These are phyloP conservation scores for Contarinia nasturtii DNA, from an alignment of 1,140 invertebrate genomes.

Conservation along the genomic window DNA sequence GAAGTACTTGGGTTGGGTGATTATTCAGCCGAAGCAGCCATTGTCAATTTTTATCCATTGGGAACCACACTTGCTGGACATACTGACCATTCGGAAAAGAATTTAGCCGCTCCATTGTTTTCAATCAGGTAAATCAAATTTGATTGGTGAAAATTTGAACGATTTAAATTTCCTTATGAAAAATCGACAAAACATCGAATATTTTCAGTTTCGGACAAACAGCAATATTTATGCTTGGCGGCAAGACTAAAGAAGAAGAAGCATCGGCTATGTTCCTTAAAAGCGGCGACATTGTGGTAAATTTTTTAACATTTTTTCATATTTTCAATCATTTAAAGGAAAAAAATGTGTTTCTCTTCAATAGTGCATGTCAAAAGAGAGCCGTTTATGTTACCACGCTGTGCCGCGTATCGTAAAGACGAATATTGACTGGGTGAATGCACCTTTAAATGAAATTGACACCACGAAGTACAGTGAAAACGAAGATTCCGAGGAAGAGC, in stretches of 20 bases:
- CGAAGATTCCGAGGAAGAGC: slow-evolving; percentile 6
- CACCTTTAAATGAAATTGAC: not conserved
- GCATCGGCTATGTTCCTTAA: slow-evolving; percentile 47
- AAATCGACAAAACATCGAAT: no score
- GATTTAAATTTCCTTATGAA: not conserved
- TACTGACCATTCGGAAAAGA: slow-evolving; percentile 78
- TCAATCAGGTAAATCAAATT: slow-evolving; percentile 46
- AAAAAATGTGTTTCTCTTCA: no score
- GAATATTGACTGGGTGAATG: slow-evolving; percentile 25
- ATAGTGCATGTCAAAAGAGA: slow-evolving; percentile 47
- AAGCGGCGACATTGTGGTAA: slow-evolving; percentile 61
- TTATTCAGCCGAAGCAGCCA: slow-evolving; percentile 72
- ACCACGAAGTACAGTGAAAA: not conserved
- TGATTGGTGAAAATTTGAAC: not conserved
- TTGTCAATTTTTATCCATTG: slow-evolving; percentile 86
- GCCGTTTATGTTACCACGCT: slow-evolving; percentile 63
- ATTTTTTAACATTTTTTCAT: no score
- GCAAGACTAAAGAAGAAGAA: slow-evolving; percentile 35
- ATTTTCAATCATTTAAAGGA: no score
- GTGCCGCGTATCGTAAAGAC: slow-evolving; percentile 52
- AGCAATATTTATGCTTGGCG: slow-evolving; percentile 71
- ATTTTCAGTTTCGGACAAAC: slow-evolving; percentile 59
- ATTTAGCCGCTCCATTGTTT: slow-evolving; percentile 65
- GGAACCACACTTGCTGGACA: slow-evolving; percentile 79
- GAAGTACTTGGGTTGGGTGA: slow-evolving; percentile 34